Evolutionary conservation across 1,140 invertebrate genomes (phyloP).

Genomic region (Coptotermes formosanus): DNA sequence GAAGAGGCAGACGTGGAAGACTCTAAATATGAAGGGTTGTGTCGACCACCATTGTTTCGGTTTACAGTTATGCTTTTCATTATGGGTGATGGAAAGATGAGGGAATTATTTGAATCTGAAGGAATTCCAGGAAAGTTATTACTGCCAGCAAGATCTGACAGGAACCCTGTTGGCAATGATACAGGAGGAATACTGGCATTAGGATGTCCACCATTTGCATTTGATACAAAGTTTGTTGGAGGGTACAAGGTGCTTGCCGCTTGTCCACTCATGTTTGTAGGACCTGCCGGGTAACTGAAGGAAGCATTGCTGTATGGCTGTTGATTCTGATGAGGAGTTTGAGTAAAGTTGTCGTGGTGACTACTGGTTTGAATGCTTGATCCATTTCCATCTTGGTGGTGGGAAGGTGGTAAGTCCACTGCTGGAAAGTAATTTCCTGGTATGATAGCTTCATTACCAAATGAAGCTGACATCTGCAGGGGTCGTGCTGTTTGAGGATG

Average conservation of each 20-base stretch:
- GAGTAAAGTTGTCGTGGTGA: neutral
- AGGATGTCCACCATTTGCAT: neutral
- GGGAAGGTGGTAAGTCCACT: neutral
- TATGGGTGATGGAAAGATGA: constrained; percentile 4
- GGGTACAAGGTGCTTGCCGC: neutral
- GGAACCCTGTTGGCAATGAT: neutral
- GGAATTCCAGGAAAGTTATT: neutral
- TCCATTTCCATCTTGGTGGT: neutral
- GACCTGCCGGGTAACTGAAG: neutral
- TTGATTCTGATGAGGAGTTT: constrained; percentile 4
- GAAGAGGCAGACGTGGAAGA: neutral
- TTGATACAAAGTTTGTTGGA: constrained; percentile 17
- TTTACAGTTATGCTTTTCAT: neutral
- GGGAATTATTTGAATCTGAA: constrained; percentile 9
- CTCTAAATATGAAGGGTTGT: constrained; percentile 1
- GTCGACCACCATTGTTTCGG: neutral
- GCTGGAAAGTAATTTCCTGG: constrained; percentile 21
- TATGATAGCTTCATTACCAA: neutral
- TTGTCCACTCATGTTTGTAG: constrained; percentile 1
- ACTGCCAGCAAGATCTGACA: neutral
- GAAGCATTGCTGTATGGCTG: neutral
- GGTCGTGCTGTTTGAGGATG: neutral
- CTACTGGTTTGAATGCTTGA: neutral
- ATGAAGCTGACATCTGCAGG: constrained; percentile 2
- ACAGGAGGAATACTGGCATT: neutral